phyloP scores from a whole-genome alignment of 2,113 vertebrate genomes.

The Catharus fuscescens region DNA sequence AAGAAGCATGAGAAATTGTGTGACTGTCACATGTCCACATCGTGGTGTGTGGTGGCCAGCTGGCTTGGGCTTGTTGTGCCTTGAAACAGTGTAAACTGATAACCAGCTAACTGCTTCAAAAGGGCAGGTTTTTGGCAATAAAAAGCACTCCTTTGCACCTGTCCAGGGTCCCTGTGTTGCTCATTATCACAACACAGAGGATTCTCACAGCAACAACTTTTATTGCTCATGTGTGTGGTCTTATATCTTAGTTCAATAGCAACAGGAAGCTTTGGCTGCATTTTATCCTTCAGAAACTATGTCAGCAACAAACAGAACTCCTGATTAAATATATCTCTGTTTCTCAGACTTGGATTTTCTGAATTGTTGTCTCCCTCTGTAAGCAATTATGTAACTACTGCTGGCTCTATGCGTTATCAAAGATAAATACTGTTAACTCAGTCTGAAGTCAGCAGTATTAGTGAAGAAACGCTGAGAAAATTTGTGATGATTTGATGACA shows the following conservation, averaged over 20 bases:
- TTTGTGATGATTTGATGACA: background rate
- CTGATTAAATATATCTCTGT: background rate
- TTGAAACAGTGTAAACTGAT: background rate
- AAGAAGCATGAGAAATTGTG: too few relatives aligned
- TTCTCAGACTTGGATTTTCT: background rate
- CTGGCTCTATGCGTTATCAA: background rate
- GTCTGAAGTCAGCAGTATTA: background rate
- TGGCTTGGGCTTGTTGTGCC: background rate
- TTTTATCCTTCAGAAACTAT: background rate
- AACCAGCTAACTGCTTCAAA: background rate
- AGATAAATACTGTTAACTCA: background rate
- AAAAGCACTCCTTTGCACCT: background rate
- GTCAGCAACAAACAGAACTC: background rate
- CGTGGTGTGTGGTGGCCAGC: rapidly evolving
- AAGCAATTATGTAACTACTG: background rate
- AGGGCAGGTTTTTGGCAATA: background rate
- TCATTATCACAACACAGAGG: background rate
- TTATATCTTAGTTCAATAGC: background rate
- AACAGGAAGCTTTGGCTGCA: background rate
- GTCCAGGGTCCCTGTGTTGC: rapidly evolving
- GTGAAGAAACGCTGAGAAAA: background rate
- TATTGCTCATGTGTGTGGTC: background rate
- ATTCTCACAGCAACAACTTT: background rate
- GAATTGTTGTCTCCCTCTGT: background rate
- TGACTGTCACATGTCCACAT: too few relatives aligned